phyloP scores from a whole-genome alignment of 2,113 vertebrate species.

The Choloepus hoffmanni region DNA sequence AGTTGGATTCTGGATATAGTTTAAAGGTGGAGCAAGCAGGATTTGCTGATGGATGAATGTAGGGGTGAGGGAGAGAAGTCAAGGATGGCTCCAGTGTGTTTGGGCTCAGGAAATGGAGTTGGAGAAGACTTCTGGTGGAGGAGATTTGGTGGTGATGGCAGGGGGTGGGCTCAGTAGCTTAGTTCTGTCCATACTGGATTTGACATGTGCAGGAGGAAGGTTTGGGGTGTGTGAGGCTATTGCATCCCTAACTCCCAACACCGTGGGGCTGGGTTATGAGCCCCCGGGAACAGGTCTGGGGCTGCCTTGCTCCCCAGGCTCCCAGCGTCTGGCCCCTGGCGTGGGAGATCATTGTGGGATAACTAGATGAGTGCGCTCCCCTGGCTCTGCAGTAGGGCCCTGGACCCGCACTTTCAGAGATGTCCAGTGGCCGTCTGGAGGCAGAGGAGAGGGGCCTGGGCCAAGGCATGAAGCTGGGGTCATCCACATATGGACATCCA shows the following conservation, averaged over 20 bases:
- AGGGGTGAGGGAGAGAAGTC: background rate
- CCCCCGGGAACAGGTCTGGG: background rate
- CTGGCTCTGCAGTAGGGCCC: background rate
- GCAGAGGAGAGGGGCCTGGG: background rate
- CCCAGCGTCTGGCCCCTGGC: background rate
- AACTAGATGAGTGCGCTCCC: background rate
- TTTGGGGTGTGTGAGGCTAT: background rate
- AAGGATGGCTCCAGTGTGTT: background rate
- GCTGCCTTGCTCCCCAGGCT: background rate
- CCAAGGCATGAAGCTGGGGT: background rate
- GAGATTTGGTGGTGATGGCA: background rate
- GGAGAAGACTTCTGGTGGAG: too few species aligned
- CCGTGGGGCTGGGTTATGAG: background rate
- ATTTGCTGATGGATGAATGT: background rate
- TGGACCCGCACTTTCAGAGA: background rate
- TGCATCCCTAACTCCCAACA: background rate
- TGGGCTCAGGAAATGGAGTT: background rate
- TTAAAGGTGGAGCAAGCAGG: background rate
- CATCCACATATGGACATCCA: background rate
- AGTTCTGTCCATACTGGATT: background rate
- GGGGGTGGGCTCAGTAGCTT: background rate
- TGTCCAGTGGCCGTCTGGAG: background rate
- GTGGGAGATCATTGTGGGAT: background rate
- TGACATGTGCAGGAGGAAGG: background rate
- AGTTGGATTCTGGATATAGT: background rate